Conservation (phyloP, 2,797 vertebrate species). For the Rhynchotus rufescens region DNA sequence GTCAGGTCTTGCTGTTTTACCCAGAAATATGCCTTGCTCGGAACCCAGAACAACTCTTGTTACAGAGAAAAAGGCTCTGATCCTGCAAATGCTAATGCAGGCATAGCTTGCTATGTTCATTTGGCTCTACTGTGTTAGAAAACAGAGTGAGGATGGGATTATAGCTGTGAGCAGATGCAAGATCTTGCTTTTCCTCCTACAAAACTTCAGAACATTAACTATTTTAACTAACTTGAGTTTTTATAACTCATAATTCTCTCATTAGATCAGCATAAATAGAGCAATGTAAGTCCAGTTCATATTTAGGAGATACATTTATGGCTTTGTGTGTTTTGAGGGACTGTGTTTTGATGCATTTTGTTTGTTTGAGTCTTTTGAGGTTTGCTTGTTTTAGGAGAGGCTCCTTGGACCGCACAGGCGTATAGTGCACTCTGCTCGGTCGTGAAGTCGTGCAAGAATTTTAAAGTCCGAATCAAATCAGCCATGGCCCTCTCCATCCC, state of each 20-base stretch:
- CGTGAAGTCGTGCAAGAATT: constrained; percentile 95
- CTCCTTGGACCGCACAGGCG: constrained; percentile 87
- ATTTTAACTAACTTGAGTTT: background rate
- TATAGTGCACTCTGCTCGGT: constrained; percentile 88
- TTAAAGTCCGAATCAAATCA: constrained; percentile 96
- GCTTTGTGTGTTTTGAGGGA: background rate
- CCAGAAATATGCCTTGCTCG: background rate
- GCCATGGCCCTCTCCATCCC: constrained; percentile 91
- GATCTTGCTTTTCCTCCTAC: background rate
- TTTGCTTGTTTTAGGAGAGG: constrained; percentile 80
- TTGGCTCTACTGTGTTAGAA: background rate
- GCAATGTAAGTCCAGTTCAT: background rate
- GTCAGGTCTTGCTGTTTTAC: background rate
- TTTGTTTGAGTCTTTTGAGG: too few species aligned
- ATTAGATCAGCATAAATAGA: background rate
- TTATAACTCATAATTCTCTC: background rate
- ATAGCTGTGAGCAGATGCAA: background rate
- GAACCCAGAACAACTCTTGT: background rate
- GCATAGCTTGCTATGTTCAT: background rate
- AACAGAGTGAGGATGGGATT: background rate
- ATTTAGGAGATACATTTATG: background rate
- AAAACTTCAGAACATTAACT: background rate
- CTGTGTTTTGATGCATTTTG: background rate
- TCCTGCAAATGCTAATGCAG: background rate
- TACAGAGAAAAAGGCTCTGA: background rate